Base-by-base conservation (phyloP, 2,888 invertebrate genomes). In the Acronicta aceris region DNA sequence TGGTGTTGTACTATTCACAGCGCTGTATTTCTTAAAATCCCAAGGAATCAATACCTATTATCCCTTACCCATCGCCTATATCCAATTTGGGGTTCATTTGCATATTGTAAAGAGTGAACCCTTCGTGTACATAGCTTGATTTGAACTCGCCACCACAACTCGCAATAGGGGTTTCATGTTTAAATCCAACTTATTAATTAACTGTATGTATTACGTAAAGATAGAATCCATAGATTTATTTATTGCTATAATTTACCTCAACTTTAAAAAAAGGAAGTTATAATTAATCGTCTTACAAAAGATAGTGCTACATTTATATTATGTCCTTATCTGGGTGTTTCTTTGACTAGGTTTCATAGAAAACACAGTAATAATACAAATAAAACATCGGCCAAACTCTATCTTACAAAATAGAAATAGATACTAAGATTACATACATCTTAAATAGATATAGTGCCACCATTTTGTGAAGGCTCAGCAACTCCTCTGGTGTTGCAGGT, bases 271-370 rank as follows among this genome's bases (percentile, higher is more conserved):
- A 77, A 72, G 46, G 27, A 69, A 60, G 54, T 74, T 66, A 54
- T 47, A 49, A 64, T 62, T 65, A 76, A 64, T 80, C 76, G 78
- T 81, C 84, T 86, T 91, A 91, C 79, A 90, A 91, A 91, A 91
- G 79, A 86, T 88, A 87, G 76, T 86, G 80, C 65, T 74, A 73
- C 59, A 76, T 66, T 72, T 78, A 74, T 62, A 80, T 83, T 78
- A 72, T 81, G 80, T 88, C 89, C 89, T 89, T 87, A 86, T 82
- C 58, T 54, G 57, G 79, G 80, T 83, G 84, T 85, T 85, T 79
- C 78, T 67, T 64, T 80, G 79, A 81, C 78, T 78, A 73, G 76
- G 78, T 82, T 83, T 81, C 73, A 62, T 77, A 57, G 36, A 38
- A 12, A n/a, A n/a, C n/a, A n/a, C 13, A 13, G 13, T 13, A 5